A percentile compares a stretch with the other conserved stretches of the same genome.
These are phyloP conservation scores for Baronia brevicornis DNA, from an alignment of 2,888 invertebrate genomes.

Conservation along the genomic window DNA sequence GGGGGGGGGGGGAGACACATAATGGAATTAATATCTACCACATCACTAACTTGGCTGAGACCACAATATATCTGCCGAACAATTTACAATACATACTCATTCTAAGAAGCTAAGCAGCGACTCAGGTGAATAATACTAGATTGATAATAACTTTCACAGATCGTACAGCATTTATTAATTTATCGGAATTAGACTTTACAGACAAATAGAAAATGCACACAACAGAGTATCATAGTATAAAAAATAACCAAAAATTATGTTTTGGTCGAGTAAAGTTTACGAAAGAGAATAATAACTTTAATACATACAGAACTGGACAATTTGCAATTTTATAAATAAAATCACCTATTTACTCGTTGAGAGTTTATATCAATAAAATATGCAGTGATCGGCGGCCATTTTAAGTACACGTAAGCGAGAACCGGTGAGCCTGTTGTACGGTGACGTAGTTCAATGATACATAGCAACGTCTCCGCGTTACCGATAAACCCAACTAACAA, in stretches of 20 bases:
- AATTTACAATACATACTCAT: conserved; percentile 31
- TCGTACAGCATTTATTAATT: too few relatives aligned
- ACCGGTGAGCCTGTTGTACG: conserved; percentile 23
- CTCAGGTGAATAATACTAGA: conserved; percentile 51
- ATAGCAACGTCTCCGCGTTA: conserved; percentile 38
- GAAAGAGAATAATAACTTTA: too few relatives aligned
- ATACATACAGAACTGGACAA: too few relatives aligned
- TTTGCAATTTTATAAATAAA: too few relatives aligned
- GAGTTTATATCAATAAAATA: too few relatives aligned
- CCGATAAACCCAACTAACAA: conserved; percentile 41
- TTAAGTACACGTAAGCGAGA: conserved; percentile 41
- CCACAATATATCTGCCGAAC: conserved; percentile 41
- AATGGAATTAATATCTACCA: conserved; percentile 69
- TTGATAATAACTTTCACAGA: too few relatives aligned
- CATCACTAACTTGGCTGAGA: conserved; percentile 57
- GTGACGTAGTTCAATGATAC: conserved; percentile 40
- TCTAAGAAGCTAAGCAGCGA: conserved; percentile 35
- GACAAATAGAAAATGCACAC: too few relatives aligned
- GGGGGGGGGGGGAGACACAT: conserved; percentile 51
- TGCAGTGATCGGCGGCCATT: conserved; percentile 43
- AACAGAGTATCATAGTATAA: too few relatives aligned
- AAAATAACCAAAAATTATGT: too few relatives aligned
- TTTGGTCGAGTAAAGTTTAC: too few relatives aligned
- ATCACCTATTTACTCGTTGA: too few relatives aligned
- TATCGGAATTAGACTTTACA: too few relatives aligned